A percentile compares a stretch with the other conserved stretches of the same genome.
These are phyloP conservation scores for Anguilla rostrata DNA, from an alignment of 2,113 vertebrate genomes.

Conservation along the genomic window DNA sequence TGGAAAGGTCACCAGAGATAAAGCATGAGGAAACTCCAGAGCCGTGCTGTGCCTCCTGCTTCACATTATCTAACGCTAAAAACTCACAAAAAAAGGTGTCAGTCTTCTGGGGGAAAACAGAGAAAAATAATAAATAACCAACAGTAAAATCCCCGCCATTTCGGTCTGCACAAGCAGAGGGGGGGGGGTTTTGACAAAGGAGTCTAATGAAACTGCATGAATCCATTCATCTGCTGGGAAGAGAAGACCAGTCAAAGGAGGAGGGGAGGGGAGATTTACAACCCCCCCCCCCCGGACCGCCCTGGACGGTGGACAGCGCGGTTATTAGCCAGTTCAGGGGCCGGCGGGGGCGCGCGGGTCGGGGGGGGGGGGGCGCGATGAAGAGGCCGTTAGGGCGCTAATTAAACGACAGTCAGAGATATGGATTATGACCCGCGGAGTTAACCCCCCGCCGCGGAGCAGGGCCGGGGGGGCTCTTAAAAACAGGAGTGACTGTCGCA, in stretches of 20 bases:
- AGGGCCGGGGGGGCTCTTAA: constrained; percentile 28
- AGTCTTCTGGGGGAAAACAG: not conserved
- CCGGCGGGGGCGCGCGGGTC: constrained; percentile 25
- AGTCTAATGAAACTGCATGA: not conserved
- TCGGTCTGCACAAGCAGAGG: not conserved
- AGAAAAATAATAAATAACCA: not conserved
- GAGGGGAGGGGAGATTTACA: constrained; percentile 35
- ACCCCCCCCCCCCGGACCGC: not conserved
- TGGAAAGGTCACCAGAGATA: not conserved
- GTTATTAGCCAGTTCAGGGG: constrained; percentile 29
- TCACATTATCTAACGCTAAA: not conserved
- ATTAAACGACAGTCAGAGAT: constrained; percentile 54
- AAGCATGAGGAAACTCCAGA: not conserved
- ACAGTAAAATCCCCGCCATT: not conserved
- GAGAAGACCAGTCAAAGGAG: constrained; percentile 27
- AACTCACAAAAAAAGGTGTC: not conserved
- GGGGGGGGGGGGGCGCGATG: constrained; percentile 36
- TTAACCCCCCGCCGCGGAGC: constrained; percentile 30
- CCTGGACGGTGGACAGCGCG: not conserved
- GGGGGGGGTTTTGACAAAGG: not conserved
- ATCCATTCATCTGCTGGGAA: not conserved
- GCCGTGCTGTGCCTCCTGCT: not conserved
- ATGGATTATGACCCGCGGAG: constrained; percentile 46
- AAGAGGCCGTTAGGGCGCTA: constrained; percentile 44
- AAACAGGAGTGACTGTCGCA: not conserved